These are phyloP conservation scores for Hydractinia echinata DNA, from an alignment of 30 jellyfish, hydroid and myxozoan genomes.

Conservation along the genomic window DNA sequence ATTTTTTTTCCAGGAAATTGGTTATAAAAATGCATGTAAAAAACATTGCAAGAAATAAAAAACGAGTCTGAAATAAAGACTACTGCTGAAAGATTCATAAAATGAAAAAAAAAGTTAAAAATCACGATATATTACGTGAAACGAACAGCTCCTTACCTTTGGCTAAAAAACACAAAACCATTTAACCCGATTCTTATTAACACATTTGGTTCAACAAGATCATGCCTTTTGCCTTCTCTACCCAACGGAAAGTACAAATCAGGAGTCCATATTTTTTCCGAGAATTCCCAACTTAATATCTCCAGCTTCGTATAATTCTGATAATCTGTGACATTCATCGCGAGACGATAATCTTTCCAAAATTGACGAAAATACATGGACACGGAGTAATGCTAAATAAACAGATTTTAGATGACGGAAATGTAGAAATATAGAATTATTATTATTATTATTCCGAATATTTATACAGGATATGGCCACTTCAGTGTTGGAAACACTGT, in stretches of 20 bases:
- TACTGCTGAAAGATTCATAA: too few species aligned
- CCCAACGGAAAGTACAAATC: slow-evolving; percentile 60
- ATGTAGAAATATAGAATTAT: too few species aligned
- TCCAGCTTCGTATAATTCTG: not conserved
- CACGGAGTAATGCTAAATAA: slow-evolving; percentile 40
- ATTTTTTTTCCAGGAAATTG: too few species aligned
- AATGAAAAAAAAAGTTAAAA: too few species aligned
- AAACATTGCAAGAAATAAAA: too few species aligned
- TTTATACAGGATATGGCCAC: too few species aligned
- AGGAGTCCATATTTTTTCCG: slow-evolving; percentile 52
- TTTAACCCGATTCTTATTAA: slow-evolving; percentile 36
- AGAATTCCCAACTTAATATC: slow-evolving; percentile 41
- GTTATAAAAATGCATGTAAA: too few species aligned
- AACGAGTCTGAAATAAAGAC: too few species aligned
- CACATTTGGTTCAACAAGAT: slow-evolving; percentile 39
- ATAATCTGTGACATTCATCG: not conserved
- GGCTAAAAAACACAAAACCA: slow-evolving; percentile 44
- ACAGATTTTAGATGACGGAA: too few species aligned
- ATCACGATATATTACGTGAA: too few species aligned
- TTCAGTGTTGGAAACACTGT: too few species aligned
- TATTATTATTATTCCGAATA: too few species aligned
- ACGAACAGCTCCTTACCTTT: slow-evolving; percentile 26
- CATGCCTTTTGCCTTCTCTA: slow-evolving; percentile 37
- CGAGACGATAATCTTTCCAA: slow-evolving; percentile 55
- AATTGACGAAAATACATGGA: slow-evolving; percentile 52